Base-by-base conservation (phyloP, 2,113 vertebrate genomes). In the Columbina picui region DNA sequence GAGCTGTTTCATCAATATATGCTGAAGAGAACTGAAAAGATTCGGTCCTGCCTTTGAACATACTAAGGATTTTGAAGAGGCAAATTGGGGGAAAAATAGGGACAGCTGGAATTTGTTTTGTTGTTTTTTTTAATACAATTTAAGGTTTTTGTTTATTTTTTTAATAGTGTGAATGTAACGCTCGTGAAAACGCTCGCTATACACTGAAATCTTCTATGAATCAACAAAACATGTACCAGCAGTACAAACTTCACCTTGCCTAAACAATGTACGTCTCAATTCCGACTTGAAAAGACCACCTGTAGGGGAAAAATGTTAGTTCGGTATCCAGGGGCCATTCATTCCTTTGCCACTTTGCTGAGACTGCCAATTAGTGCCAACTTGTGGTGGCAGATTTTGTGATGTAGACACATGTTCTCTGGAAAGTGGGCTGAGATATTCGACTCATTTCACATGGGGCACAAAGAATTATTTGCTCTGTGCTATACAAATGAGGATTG, bases 391-490 rank as follows among this genome's bases (percentile, higher is more conserved):
- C 97, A 97, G 97, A 97, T 97, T 97, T 97, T 97, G 96, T 97
- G 96, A 96, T 97, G 95, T 94, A 94, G 97, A 97, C 97, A 97
- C 97, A 97, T 97, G 97, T 97, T 97, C 96, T 84, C 96, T 96
- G 94, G 93, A 97, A 96, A 97, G 94, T 94, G 95, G 97, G 96
- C 97, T 96, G 97, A 97, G 97, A 97, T 97, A 97, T 95, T 97
- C 93, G 69, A 96, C 94, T 97, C 96, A 96, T 97, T 97, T 97
- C 97, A 92, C 95, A 87, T 50, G 65, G 79, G 81, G 82, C 93
- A 97, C 97, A 97, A 97, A 96, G 97, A 97, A 97, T 97, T 97
- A 97, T 97, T 97, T 97, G 97, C 97, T 97, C 94, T 97, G 86
- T 45, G 93, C 97, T 97, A 96, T 96, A 97, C 97, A 97, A 97